Conservation (phyloP, 2,888 invertebrate genomes). For the Xylophagus ater region DNA sequence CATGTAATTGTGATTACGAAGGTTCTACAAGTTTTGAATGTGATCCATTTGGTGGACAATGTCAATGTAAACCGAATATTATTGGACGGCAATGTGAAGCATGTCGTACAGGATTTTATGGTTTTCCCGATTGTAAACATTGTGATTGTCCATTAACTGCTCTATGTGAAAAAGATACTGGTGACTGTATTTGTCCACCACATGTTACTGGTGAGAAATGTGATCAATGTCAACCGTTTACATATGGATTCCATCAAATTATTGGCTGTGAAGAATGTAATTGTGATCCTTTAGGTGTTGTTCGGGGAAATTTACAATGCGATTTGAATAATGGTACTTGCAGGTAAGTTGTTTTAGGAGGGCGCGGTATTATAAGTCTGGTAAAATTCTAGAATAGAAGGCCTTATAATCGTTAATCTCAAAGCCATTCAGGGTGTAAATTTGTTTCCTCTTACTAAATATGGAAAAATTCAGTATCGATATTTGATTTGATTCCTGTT, state of each 20-base stretch:
- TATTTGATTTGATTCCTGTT: too few species aligned
- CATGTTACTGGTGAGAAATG: conserved; percentile 83
- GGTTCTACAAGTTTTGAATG: conserved; percentile 85
- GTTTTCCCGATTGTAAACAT: conserved; percentile 87
- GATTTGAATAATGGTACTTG: conserved; percentile 80
- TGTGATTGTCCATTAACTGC: conserved; percentile 80
- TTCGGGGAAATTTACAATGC: conserved; percentile 68
- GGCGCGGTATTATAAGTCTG: too few species aligned
- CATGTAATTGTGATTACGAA: conserved; percentile 79
- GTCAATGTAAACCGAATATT: conserved; percentile 82
- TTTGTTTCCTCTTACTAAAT: too few species aligned
- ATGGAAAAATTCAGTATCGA: too few species aligned
- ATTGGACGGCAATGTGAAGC: conserved; percentile 76
- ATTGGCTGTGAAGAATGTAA: conserved; percentile 93
- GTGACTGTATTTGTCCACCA: conserved; percentile 83
- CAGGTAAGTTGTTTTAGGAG: too few species aligned
- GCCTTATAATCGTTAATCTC: too few species aligned
- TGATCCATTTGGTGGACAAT: conserved; percentile 91
- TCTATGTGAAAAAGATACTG: conserved; percentile 63
- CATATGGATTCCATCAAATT: conserved; percentile 86
- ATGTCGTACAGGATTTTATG: conserved; percentile 81
- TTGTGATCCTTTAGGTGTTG: conserved; percentile 76
- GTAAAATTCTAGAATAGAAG: too few species aligned
- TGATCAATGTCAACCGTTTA: conserved; percentile 76
- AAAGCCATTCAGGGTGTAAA: too few species aligned